phyloP scores from a whole-genome alignment of 2,797 vertebrate species.

The Coranthus polyacanthus region DNA sequence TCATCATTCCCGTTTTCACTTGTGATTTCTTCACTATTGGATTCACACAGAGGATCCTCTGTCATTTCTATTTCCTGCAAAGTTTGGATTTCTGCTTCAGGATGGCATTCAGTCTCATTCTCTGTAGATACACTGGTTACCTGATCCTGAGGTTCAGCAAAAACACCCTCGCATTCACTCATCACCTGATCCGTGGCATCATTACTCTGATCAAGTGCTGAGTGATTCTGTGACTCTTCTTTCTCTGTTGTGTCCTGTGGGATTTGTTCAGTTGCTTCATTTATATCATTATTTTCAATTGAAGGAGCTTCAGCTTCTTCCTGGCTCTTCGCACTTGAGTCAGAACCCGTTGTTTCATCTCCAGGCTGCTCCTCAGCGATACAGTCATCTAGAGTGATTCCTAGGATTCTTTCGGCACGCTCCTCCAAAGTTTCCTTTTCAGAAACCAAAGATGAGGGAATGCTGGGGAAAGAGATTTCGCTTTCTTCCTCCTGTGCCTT shows the following conservation, averaged over 20 bases:
- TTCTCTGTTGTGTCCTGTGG: conserved; percentile 26
- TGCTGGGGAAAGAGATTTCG: conserved; percentile 10
- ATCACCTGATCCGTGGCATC: conserved; percentile 28
- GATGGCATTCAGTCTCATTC: not conserved
- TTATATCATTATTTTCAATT: not conserved
- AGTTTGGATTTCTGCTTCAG: conserved; percentile 14
- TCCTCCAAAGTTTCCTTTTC: conserved; percentile 66
- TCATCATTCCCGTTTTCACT: conserved; percentile 25
- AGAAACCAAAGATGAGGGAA: conserved; percentile 4
- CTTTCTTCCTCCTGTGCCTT: conserved; percentile 15
- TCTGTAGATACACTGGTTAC: conserved; percentile 15
- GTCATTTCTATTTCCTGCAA: conserved; percentile 24
- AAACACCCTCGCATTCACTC: conserved; percentile 24
- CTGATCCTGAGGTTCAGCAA: conserved; percentile 22
- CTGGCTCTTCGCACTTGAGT: conserved; percentile 10
- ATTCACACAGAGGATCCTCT: conserved; percentile 18
- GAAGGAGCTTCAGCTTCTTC: conserved; percentile 7
- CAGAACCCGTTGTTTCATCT: not conserved
- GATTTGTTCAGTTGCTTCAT: conserved; percentile 17
- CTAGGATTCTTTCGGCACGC: conserved; percentile 73
- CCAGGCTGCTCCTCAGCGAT: conserved; percentile 26
- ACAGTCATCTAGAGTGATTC: conserved; percentile 58
- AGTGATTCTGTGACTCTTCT: conserved; percentile 4
- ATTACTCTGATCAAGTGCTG: conserved; percentile 8
- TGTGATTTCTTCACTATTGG: not conserved